Percentiles rank a stretch among this genome's conserved stretches.
Evolutionary conservation across 2,888 invertebrate species (phyloP).

Genomic region (Agrotis segetum): DNA sequence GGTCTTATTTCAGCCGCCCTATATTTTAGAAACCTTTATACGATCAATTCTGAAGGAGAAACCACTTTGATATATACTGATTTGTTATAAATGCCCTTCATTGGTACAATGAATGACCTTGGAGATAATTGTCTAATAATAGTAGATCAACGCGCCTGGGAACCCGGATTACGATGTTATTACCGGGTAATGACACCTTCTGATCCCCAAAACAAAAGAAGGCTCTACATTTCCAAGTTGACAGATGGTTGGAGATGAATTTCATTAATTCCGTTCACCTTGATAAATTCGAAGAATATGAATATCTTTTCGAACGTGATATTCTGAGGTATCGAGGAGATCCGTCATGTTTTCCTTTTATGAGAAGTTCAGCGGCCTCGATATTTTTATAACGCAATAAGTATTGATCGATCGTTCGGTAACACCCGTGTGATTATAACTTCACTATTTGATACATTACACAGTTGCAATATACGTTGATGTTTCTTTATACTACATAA

Average conservation of each 20-base stretch:
- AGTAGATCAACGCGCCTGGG: conserved; percentile 10
- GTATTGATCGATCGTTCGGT: conserved; percentile 31
- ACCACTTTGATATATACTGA: conserved; percentile 30
- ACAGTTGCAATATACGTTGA: conserved; percentile 2
- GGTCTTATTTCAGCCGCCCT: conserved; percentile 40
- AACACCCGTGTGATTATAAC: conserved; percentile 7
- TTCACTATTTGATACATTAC: neutral
- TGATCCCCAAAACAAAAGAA: conserved; percentile 24
- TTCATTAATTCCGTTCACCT: conserved; percentile 29
- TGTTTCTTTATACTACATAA: conserved; percentile 26
- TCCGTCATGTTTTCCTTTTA: conserved; percentile 31
- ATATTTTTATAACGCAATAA: conserved; percentile 21
- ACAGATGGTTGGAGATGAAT: conserved; percentile 30
- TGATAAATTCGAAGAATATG: conserved; percentile 21
- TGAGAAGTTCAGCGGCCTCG: conserved; percentile 9
- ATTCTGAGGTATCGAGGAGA: conserved; percentile 18
- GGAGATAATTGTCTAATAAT: conserved; percentile 3
- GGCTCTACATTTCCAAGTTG: conserved; percentile 15
- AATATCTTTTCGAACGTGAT: conserved; percentile 35
- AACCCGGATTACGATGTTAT: conserved; percentile 14
- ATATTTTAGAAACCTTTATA: neutral
- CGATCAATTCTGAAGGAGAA: conserved; percentile 22
- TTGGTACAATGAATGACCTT: conserved; percentile 32
- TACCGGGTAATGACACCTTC: neutral
- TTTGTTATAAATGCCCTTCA: conserved; percentile 27